Percentiles rank a stretch among this genome's conserved stretches.
These are phyloP conservation scores for Lordiphosa stackelbergi DNA, from an alignment of 1,140 invertebrate genomes.

Conservation along the genomic window DNA sequence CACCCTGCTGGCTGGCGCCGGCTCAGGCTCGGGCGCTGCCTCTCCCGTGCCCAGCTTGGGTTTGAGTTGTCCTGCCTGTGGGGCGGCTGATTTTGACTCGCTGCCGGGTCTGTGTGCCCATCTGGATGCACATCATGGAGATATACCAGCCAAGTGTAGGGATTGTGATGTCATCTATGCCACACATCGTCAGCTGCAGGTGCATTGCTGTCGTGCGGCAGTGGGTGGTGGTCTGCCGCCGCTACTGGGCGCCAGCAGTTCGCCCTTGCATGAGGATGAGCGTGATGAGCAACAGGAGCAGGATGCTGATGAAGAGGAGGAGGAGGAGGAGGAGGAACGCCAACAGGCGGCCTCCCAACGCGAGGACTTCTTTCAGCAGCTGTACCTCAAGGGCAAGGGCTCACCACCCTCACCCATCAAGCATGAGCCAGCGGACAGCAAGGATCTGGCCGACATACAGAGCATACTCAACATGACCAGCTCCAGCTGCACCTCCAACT, in stretches of 20 bases:
- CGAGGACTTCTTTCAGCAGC: slow-evolving; percentile 87
- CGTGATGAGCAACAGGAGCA: no score
- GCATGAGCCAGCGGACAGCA: slow-evolving; percentile 71
- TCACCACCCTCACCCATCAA: slow-evolving; percentile 54
- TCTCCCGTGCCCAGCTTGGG: slow-evolving; percentile 17
- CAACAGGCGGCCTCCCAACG: slow-evolving; percentile 77
- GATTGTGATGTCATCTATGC: slow-evolving; percentile 84
- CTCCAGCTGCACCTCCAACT: slow-evolving; percentile 76
- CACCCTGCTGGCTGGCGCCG: slow-evolving; percentile 32
- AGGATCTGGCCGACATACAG: slow-evolving; percentile 90
- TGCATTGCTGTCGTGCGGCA: slow-evolving; percentile 77
- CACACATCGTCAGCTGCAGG: slow-evolving; percentile 83
- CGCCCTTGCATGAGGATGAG: slow-evolving; percentile 37
- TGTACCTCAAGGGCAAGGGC: slow-evolving; percentile 85
- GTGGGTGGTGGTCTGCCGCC: slow-evolving; percentile 24
- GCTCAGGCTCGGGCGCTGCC: slow-evolving; percentile 41
- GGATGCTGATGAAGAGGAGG: slow-evolving; percentile 6
- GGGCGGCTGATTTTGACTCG: slow-evolving; percentile 81
- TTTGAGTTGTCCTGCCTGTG: slow-evolving; percentile 80
- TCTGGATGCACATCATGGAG: slow-evolving; percentile 84
- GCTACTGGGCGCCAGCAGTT: slow-evolving; percentile 39
- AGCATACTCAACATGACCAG: slow-evolving; percentile 88
- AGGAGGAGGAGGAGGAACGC: slow-evolving; percentile 44
- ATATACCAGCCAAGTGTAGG: slow-evolving; percentile 83
- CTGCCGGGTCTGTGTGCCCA: slow-evolving; percentile 82